Evolutionary conservation across 2,113 vertebrate genomes (phyloP).

Genomic region (Myotis davidii): DNA sequence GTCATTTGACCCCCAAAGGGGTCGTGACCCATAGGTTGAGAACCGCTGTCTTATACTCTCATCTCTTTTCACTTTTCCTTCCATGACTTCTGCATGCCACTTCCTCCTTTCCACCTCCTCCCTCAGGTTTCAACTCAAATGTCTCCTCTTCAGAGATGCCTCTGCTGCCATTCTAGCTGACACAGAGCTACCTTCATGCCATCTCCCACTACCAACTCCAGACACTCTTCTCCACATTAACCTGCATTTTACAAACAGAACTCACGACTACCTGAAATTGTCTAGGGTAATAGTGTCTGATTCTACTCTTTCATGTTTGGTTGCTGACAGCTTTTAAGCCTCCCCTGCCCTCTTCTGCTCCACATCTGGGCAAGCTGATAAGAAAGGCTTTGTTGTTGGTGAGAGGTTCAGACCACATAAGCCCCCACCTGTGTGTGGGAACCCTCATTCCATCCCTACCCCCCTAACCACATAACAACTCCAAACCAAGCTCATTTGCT

Average conservation of each 20-base stretch:
- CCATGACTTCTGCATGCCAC: neutral
- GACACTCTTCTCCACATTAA: neutral
- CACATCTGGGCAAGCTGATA: neutral
- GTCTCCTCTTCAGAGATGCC: neutral
- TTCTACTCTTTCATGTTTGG: neutral
- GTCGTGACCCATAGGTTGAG: too few relatives aligned
- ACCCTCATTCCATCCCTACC: neutral
- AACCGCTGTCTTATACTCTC: neutral
- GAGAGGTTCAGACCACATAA: neutral
- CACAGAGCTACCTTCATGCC: rapidly evolving
- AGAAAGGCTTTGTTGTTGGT: neutral
- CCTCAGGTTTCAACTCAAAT: neutral
- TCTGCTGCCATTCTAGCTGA: neutral
- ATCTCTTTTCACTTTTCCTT: neutral
- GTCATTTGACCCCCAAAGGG: too few relatives aligned
- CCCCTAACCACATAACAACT: neutral
- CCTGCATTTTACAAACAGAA: neutral
- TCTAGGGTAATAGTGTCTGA: neutral
- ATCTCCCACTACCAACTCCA: neutral
- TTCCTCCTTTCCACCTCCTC: neutral
- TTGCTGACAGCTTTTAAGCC: neutral
- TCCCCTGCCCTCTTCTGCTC: neutral
- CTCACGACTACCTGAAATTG: neutral
- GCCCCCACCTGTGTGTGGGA: rapidly evolving
- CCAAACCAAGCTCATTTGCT: neutral